Percentiles rank a stretch among this genome's conserved stretches.
Evolutionary conservation across 2,113 vertebrate species (phyloP).

Genomic region (Cyprinodon variegatus): DNA sequence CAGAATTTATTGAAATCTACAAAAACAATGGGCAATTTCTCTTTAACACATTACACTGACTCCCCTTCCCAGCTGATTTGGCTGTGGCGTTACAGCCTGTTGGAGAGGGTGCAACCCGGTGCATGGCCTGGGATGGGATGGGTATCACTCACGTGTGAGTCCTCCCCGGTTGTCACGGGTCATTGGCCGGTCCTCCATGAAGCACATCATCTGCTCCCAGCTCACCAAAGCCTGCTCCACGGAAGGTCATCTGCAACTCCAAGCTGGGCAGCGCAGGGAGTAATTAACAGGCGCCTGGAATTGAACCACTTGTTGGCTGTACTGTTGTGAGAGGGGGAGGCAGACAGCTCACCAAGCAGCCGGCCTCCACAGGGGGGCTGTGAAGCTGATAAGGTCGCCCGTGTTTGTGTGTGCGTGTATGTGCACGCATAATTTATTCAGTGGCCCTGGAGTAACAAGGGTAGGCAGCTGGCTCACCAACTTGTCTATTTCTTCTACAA

Average conservation of each 20-base stretch:
- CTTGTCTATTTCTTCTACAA: slow-evolving; percentile 26
- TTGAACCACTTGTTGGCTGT: slow-evolving; percentile 36
- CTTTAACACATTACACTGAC: background rate
- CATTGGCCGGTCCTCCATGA: slow-evolving; percentile 59
- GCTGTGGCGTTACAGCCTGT: background rate
- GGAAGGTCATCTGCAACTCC: slow-evolving; percentile 65
- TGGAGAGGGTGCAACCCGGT: background rate
- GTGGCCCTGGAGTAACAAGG: slow-evolving; percentile 33
- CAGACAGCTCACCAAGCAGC: slow-evolving; percentile 31
- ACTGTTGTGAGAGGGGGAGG: slow-evolving; percentile 18
- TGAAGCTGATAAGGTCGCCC: slow-evolving; percentile 20
- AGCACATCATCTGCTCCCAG: slow-evolving; percentile 68
- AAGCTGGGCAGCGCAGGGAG: slow-evolving; percentile 58
- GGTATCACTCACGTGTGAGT: slow-evolving; percentile 66
- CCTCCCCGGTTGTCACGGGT: slow-evolving; percentile 54
- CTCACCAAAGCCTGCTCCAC: slow-evolving; percentile 52
- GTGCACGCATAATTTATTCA: slow-evolving; percentile 23
- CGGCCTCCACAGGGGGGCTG: slow-evolving; percentile 30
- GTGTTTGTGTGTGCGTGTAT: slow-evolving; percentile 9
- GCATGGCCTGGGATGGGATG: slow-evolving; percentile 32
- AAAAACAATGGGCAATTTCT: no score
- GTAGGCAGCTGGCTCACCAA: slow-evolving; percentile 49
- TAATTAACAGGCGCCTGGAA: slow-evolving; percentile 30
- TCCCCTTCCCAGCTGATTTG: background rate
- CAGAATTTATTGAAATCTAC: no score